Evolutionary conservation across 2,888 invertebrate species (phyloP).

Genomic region (Drosophila affinis): DNA sequence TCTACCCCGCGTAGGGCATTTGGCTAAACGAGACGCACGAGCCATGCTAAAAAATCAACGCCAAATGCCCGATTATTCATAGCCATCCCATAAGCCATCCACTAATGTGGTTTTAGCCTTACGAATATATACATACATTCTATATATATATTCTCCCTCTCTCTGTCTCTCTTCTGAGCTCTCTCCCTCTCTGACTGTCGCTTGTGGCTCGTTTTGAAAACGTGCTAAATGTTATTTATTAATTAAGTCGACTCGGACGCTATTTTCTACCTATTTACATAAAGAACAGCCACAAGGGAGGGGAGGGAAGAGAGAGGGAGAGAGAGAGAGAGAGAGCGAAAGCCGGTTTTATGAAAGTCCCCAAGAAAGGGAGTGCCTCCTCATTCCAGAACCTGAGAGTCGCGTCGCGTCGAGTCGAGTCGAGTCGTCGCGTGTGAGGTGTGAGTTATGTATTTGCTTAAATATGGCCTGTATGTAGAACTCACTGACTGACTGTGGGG

Average conservation of each 20-base stretch:
- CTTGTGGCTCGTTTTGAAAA: slow-evolving; percentile 39
- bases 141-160: slow-evolving; percentile 16
- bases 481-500: too few relatives aligned
- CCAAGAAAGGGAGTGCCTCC: slow-evolving; percentile 57
- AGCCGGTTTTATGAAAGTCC: slow-evolving; percentile 55
- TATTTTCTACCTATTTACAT: slow-evolving; percentile 46
- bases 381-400: slow-evolving; percentile 15
- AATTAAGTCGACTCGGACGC: slow-evolving; percentile 71
- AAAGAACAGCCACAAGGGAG: slow-evolving; percentile 9
- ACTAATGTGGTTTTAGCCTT: slow-evolving; percentile 42
- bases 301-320: not conserved
- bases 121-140: not conserved
- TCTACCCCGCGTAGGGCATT: slow-evolving; percentile 35
- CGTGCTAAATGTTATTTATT: slow-evolving; percentile 78
- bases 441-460: slow-evolving; percentile 32
- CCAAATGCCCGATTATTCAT: slow-evolving; percentile 70
- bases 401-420: too few relatives aligned
- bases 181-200: slow-evolving; percentile 12
- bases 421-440: slow-evolving; percentile 31
- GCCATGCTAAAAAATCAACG: slow-evolving; percentile 64
- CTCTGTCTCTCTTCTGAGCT: slow-evolving; percentile 1
- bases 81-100: slow-evolving; percentile 41
- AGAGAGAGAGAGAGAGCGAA: slow-evolving; percentile 22
- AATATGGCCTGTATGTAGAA: slow-evolving; percentile 14
- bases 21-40: slow-evolving; percentile 45